These are phyloP conservation scores for Proteles cristata DNA, from an alignment of 2,113 vertebrate species.

Conservation along the genomic window DNA sequence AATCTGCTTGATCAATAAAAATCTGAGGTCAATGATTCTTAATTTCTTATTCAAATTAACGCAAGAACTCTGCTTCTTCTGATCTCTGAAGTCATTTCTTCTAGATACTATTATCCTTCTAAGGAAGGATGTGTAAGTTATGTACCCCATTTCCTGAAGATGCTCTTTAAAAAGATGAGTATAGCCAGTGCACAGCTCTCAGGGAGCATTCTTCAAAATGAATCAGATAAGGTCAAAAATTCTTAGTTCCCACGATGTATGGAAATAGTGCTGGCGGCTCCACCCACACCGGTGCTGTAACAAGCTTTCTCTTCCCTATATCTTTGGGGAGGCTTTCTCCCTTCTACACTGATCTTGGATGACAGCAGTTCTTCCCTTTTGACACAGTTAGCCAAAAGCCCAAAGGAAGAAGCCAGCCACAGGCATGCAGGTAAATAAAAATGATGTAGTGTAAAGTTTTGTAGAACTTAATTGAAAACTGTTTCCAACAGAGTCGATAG, in stretches of 20 bases:
- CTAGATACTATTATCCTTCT: not conserved
- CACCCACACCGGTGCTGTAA: accelerated
- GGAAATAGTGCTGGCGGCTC: not conserved
- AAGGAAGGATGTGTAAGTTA: not conserved
- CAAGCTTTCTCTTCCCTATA: not conserved
- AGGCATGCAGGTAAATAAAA: not conserved
- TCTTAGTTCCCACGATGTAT: not conserved
- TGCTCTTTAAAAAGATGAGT: not conserved
- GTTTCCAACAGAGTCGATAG: not conserved
- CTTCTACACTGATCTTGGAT: not conserved
- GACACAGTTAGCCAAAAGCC: not conserved
- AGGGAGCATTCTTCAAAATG: not conserved
- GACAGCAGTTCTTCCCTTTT: not conserved
- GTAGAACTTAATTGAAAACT: not conserved
- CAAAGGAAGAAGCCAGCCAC: not conserved
- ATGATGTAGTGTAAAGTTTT: not conserved
- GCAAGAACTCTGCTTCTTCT: not conserved
- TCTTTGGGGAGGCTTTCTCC: not conserved
- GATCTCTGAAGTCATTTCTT: not conserved
- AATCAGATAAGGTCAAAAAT: not conserved
- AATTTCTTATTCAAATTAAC: not conserved
- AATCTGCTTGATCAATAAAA: not conserved
- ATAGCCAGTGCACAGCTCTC: not conserved
- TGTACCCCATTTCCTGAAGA: not conserved
- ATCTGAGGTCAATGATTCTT: not conserved